Percentiles rank a stretch among this genome's conserved stretches.
Evolutionary conservation across 2,797 vertebrate genomes (phyloP).

Genomic region (Myotis vivesi): DNA sequence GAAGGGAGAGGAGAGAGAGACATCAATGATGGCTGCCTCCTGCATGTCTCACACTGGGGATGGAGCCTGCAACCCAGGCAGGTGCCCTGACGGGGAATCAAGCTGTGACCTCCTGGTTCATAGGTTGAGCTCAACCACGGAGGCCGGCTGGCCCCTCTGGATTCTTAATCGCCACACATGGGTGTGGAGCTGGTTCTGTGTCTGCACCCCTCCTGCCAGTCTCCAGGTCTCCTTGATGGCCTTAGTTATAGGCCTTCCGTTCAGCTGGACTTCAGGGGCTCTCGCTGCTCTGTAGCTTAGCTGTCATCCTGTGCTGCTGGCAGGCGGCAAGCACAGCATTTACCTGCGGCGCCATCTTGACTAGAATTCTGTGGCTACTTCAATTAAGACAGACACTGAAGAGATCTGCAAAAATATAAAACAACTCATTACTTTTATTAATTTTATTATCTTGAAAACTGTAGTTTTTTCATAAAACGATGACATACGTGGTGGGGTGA

Average conservation of each 20-base stretch:
- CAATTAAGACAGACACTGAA: background rate
- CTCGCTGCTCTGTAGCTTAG: background rate
- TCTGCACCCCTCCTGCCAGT: background rate
- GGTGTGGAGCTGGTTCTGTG: background rate
- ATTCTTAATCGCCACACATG: background rate
- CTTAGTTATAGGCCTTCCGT: background rate
- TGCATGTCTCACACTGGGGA: no score
- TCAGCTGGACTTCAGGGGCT: background rate
- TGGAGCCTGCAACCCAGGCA: no score
- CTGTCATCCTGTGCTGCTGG: background rate
- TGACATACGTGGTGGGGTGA: background rate
- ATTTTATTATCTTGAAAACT: background rate
- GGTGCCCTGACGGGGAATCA: no score
- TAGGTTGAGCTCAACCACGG: no score
- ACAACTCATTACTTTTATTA: background rate
- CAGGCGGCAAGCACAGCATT: background rate
- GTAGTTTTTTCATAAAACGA: slow-evolving; percentile 6
- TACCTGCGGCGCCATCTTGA: background rate
- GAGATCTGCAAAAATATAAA: background rate
- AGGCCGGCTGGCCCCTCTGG: background rate
- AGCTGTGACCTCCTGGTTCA: no score
- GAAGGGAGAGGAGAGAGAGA: no score
- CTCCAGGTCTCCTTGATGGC: background rate
- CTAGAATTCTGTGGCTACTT: background rate
- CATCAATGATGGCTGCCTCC: no score